A percentile compares a stretch with the other conserved stretches of the same genome.
phyloP scores from a whole-genome alignment of 2,888 invertebrate species.

The Microdon myrmicae region DNA sequence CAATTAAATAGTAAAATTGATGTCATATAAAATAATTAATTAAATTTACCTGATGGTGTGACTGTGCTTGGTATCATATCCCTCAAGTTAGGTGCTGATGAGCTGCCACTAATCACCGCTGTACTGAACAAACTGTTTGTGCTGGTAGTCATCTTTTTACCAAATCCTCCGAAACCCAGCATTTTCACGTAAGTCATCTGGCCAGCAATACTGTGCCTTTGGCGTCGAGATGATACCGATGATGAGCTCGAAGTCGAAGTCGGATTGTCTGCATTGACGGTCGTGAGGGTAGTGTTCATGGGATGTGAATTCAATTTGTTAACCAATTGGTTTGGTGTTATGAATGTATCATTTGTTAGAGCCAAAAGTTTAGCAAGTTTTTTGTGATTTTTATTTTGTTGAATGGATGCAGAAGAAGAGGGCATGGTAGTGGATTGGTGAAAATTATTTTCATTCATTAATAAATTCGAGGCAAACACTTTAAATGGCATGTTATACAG shows the following conservation, averaged over 20 bases:
- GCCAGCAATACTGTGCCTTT: slow-evolving; percentile 95
- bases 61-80: slow-evolving; percentile 85
- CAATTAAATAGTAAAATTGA: slow-evolving; percentile 10
- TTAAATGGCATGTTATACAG: slow-evolving; percentile 47
- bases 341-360: slow-evolving; percentile 1
- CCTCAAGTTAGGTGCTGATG: slow-evolving; percentile 89
- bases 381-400: slow-evolving; percentile 22
- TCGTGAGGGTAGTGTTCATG: slow-evolving; percentile 58
- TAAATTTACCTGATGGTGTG: slow-evolving; percentile 77
- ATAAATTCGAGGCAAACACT: slow-evolving; percentile 46
- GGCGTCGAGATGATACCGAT: slow-evolving; percentile 75
- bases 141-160: slow-evolving; percentile 75
- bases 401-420: slow-evolving; percentile 27
- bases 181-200: slow-evolving; percentile 94
- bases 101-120: slow-evolving; percentile 94
- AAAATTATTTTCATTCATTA: slow-evolving; percentile 44
- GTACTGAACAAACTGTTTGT: slow-evolving; percentile 93
- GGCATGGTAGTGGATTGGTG: slow-evolving; percentile 43
- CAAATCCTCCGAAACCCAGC: slow-evolving; percentile 79
- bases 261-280: slow-evolving; percentile 64
- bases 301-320: slow-evolving; percentile 45
- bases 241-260: slow-evolving; percentile 63
- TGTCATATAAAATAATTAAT: slow-evolving; percentile 1
- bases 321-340: slow-evolving; percentile 21
- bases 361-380: no score